Evolutionary conservation across 1,140 invertebrate genomes (phyloP).

Genomic region (Alviniconcha marisindica): DNA sequence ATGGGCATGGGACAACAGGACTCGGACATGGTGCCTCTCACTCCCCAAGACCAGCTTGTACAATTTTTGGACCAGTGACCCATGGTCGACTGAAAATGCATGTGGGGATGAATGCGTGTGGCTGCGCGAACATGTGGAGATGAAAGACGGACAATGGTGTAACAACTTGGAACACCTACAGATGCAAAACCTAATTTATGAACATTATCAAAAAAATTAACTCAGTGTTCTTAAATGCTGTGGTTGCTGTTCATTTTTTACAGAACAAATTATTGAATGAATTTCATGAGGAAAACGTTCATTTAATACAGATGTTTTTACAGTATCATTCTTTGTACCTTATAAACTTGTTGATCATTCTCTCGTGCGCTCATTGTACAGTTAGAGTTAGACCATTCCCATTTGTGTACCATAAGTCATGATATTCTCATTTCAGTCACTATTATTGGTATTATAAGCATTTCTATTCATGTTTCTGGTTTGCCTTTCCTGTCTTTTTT

Average conservation of each 20-base stretch:
- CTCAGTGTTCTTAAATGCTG: conserved; percentile 61
- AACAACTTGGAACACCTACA: background rate
- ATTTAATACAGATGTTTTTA: background rate
- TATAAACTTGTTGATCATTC: background rate
- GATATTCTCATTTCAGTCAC: background rate
- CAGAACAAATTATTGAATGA: background rate
- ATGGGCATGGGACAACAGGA: conserved; percentile 64
- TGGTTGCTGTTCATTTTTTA: conserved; percentile 57
- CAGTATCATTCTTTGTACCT: background rate
- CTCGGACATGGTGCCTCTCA: conserved; percentile 64
- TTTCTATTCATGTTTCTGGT: background rate
- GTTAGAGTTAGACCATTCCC: background rate
- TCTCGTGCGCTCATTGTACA: background rate
- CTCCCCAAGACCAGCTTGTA: conserved; percentile 70
- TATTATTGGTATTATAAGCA: background rate
- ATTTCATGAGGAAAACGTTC: background rate
- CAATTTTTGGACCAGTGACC: conserved; percentile 67
- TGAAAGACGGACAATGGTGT: background rate
- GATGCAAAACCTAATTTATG: conserved; percentile 1
- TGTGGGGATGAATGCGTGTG: conserved; percentile 37
- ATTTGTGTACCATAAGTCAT: background rate
- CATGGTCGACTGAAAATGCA: background rate
- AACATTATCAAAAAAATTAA: conserved; percentile 38
- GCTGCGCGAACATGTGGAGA: background rate
- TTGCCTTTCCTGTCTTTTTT: background rate